Base-by-base conservation (phyloP, 2,113 vertebrate genomes). In the Gymnobelideus leadbeateri region DNA sequence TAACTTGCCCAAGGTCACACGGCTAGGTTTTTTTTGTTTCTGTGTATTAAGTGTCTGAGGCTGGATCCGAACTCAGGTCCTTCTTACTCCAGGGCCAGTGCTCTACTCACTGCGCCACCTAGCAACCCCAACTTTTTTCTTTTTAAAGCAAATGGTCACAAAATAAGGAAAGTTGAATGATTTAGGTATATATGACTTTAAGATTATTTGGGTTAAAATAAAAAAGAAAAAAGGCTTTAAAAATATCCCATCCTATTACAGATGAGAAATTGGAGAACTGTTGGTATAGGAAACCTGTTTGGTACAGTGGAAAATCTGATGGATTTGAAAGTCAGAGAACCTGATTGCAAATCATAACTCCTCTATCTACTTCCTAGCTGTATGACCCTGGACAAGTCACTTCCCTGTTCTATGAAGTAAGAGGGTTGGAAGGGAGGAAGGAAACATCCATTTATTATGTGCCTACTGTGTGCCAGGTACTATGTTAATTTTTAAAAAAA, bases 81-180 rank as follows among this genome's bases (percentile, higher is more conserved):
- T n/a, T n/a, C n/a, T n/a, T n/a, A n/a, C n/a, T n/a, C n/a, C n/a
- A n/a, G n/a, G n/a, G n/a, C n/a, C n/a, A n/a, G n/a, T n/a, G n/a
- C n/a, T n/a, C n/a, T n/a, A n/a, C n/a, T n/a, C n/a, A n/a, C n/a
- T n/a, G n/a, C n/a, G n/a, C n/a, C n/a, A n/a, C n/a, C n/a, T n/a
- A n/a, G n/a, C n/a, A n/a, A n/a, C n/a, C n/a, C n/a, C n/a, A n/a
- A 52, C 19, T 52, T 52, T 52, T 68, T 26, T 92, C 89, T 97
- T 94, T 61, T 94, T 37, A 89, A 95, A 93, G 95, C 91, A 26
- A 94, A 68, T 16, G 31, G 90, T 68, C 28, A 68, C 57, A 37
- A 68, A 68, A 68, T 68, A 31, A 37, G 3, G 28, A 68, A 68
- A 68, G 10, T 94, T 96, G 23, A 93, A 91, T 96, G 94, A 93